Conservation (phyloP, 2,888 invertebrate species). For the Colletes collaris region DNA sequence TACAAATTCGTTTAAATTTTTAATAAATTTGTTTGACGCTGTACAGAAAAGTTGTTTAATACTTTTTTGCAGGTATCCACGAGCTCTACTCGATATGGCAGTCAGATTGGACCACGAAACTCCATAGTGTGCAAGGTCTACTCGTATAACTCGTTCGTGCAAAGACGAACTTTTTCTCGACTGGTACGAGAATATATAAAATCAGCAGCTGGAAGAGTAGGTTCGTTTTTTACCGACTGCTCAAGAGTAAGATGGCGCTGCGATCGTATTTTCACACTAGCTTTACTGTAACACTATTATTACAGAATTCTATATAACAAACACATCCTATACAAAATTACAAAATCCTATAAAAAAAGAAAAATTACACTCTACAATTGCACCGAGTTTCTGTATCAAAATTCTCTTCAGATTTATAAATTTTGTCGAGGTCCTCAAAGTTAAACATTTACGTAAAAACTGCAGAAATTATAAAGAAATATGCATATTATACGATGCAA, state of each 20-base stretch:
- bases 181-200: not conserved
- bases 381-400: not conserved
- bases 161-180: not conserved
- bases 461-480: not conserved
- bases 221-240: slow-evolving; percentile 12
- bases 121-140: too few relatives aligned
- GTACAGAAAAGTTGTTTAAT: too few relatives aligned
- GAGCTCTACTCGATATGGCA: too few relatives aligned
- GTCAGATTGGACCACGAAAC: too few relatives aligned
- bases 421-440: not conserved
- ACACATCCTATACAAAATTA: not conserved
- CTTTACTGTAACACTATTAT: not conserved
- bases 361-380: not conserved
- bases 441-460: not conserved
- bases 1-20: too few relatives aligned
- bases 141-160: too few relatives aligned
- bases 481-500: too few relatives aligned
- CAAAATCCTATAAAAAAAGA: not conserved
- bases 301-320: not conserved
- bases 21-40: too few relatives aligned
- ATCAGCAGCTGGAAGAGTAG: not conserved
- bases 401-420: too few relatives aligned
- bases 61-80: too few relatives aligned
- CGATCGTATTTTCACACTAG: not conserved
- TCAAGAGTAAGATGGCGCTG: not conserved